Evolutionary conservation across 2,797 vertebrate species (phyloP).

Genomic region (Erethizon dorsatum): DNA sequence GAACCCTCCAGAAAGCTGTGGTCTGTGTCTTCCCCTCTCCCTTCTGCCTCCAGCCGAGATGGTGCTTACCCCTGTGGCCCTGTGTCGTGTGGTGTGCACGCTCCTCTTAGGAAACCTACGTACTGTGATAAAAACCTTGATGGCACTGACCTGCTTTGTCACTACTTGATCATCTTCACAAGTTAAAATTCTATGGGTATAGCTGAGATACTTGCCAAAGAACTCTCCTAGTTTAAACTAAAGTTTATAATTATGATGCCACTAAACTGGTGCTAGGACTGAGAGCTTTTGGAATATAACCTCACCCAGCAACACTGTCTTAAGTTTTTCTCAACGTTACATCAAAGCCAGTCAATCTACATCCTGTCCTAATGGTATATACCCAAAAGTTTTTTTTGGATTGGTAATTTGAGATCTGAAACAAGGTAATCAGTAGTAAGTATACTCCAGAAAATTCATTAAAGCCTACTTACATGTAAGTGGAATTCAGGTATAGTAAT

Average conservation of each 20-base stretch:
- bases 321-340: conserved; percentile 19
- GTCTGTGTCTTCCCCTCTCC: not conserved
- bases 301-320: not conserved
- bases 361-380: not conserved
- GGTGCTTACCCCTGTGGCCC: not conserved
- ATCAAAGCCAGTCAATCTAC: conserved; percentile 2
- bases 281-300: not conserved
- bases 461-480: conserved; percentile 26
- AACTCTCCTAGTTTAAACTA: conserved; percentile 38
- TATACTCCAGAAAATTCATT: conserved; percentile 1
- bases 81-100: too few relatives aligned
- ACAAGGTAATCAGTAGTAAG: conserved; percentile 42
- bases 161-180: not conserved
- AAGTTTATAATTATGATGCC: conserved; percentile 31
- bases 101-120: not conserved
- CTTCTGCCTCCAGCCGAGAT: not conserved
- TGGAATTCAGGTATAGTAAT: not conserved
- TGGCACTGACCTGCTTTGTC: not conserved
- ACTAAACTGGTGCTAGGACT: not conserved
- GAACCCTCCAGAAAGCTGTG: not conserved
- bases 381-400: not conserved
- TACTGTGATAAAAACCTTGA: not conserved
- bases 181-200: not conserved
- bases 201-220: not conserved
- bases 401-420: conserved; percentile 55